Conservation (phyloP, 2,797 vertebrate species). For the Neopelma chrysocephalum region DNA sequence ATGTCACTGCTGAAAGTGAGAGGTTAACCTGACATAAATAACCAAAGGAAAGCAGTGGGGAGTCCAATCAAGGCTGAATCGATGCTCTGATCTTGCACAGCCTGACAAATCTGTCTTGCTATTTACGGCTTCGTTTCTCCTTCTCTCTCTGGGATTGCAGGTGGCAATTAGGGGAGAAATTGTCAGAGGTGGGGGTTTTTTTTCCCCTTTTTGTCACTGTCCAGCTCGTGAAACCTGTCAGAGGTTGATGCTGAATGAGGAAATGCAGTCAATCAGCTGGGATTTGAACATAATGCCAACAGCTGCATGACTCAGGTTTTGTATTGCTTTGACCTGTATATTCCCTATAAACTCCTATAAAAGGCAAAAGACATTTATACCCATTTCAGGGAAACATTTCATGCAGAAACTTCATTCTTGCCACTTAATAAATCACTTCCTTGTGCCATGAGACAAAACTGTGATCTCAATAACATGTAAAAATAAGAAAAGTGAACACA, state of each 20-base stretch:
- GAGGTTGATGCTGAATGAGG: neutral
- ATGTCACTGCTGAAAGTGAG: conserved; percentile 27
- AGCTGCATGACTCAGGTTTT: neutral
- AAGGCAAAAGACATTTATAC: neutral
- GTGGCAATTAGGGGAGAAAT: conserved; percentile 15
- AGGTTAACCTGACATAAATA: conserved; percentile 59
- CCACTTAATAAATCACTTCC: neutral
- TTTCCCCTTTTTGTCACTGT: neutral
- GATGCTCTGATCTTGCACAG: conserved; percentile 41
- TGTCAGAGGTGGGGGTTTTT: neutral
- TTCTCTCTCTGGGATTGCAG: neutral
- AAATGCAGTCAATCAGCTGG: neutral
- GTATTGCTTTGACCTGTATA: neutral
- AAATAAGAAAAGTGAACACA: neutral
- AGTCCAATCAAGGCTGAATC: conserved; percentile 61
- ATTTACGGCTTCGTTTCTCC: conserved; percentile 26
- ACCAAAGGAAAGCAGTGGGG: neutral
- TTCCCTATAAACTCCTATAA: neutral
- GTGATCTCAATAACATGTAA: neutral
- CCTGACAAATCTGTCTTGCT: conserved; percentile 33
- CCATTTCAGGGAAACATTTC: neutral
- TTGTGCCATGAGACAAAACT: neutral
- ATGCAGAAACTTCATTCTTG: neutral
- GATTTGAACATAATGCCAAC: neutral
- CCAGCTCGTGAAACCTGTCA: neutral